Evolutionary conservation across 2,888 invertebrate species (phyloP), one percentile per base, ranked within the genome.

Genomic region (Drosophila prostipennis): DNA sequence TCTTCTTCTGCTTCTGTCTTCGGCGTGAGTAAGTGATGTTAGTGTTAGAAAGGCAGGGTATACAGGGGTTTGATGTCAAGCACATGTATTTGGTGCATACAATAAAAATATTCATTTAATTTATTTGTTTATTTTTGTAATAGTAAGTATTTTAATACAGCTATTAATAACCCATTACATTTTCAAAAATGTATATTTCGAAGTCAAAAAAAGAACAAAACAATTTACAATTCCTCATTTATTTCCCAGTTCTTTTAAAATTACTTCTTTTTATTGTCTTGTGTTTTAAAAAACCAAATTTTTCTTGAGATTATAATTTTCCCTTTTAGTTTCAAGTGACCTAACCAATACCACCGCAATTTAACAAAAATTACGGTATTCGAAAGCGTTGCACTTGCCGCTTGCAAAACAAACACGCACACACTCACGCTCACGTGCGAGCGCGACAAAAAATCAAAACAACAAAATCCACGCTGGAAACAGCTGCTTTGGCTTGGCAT

Each of bases 401-500:
- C 63, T 40, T 48, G 26, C 39, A 61, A 61, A 59, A 59, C 46
- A 61, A 60, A 60, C 32, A 61, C 46, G 34, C 61, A 48, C 48
- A 29, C 29, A 39, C 39, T 19, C 39, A 29, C 32, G 26, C 29
- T 40, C 26, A 37, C 49, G 51, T 71, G 55, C 32, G 40, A 63
- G 69, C 59, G 61, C 48, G 48, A 61, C 46, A 63, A 61, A 63
- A 46, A 61, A 63, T 37, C 36, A 67, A 42, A 65, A 57, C 53
- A 57, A 54, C 49, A 52, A 52, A 55, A 53, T 43, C 37, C 51
- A 52, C 45, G 49, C 51, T 53, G 57, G 53, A 58, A 82, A 79
- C 83, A 83, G 85, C 87, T 83, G 87, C 87, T 87, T 72, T 71
- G 73, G 83, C 79, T 85, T 83, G 87, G 87, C 83, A 87, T 83